Evolutionary conservation across 2,113 vertebrate genomes (phyloP).

Genomic region (Scomber japonicus): DNA sequence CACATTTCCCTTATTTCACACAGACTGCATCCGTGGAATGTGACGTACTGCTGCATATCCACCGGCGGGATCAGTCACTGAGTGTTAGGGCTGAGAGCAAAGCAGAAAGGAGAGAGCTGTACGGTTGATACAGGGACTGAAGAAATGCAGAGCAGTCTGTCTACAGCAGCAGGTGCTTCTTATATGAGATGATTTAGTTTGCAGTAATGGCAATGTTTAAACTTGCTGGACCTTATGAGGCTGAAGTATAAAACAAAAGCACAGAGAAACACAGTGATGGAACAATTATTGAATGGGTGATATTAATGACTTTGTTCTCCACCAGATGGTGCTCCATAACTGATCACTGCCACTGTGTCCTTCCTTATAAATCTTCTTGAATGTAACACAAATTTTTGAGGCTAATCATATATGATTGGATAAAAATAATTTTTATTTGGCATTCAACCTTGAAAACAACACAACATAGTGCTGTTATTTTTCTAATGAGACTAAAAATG

Average conservation of each 20-base stretch:
- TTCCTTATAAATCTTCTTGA: background rate
- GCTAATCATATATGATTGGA: too few relatives aligned
- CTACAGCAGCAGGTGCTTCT: constrained; percentile 50
- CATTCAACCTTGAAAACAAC: background rate
- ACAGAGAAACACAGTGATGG: background rate
- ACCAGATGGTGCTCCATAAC: constrained; percentile 48
- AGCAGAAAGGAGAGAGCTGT: constrained; percentile 38
- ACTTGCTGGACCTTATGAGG: background rate
- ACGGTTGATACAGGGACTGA: constrained; percentile 11
- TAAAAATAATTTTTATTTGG: background rate
- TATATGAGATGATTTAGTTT: background rate
- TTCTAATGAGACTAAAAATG: background rate
- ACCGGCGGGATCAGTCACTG: constrained; percentile 71
- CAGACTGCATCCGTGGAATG: constrained; percentile 67
- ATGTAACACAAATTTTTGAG: background rate
- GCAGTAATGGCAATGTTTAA: constrained; percentile 15
- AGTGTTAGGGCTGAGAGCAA: constrained; percentile 65
- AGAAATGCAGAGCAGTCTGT: constrained; percentile 30
- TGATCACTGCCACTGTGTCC: background rate
- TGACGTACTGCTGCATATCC: constrained; percentile 57
- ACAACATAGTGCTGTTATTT: background rate
- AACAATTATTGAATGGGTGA: too few relatives aligned
- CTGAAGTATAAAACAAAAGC: background rate
- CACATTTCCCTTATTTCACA: constrained; percentile 72
- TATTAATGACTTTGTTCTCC: constrained; percentile 13